Percentiles rank a stretch among this genome's conserved stretches.
These are phyloP conservation scores for Drosophila funebris DNA, from an alignment of 1,140 invertebrate species.

Conservation along the genomic window DNA sequence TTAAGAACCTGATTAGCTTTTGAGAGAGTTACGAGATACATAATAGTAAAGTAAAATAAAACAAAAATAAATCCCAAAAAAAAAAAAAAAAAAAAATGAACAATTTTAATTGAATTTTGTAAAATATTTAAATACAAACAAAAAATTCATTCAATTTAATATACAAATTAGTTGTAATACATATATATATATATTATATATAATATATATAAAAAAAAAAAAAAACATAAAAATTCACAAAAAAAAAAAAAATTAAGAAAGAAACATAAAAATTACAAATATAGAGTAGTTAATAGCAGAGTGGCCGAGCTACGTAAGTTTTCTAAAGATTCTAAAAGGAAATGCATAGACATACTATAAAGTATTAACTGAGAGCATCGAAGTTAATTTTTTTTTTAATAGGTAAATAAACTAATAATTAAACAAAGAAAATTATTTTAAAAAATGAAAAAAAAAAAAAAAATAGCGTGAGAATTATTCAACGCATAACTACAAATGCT, in stretches of 20 bases:
- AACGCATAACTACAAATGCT: conserved; percentile 41
- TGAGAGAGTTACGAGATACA: conserved; percentile 49
- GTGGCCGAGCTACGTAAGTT: conserved; percentile 77
- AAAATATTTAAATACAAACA: conserved; percentile 48
- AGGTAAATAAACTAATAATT: conserved; percentile 33
- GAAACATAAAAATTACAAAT: conserved; percentile 7
- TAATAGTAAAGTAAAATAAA: conserved; percentile 13
- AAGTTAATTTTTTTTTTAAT: conserved; percentile 61
- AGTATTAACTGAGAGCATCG: conserved; percentile 74
- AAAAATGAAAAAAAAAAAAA: conserved; percentile 14
- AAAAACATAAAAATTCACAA: conserved; percentile 21
- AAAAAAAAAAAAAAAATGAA: conserved; percentile 40
- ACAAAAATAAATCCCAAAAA: conserved; percentile 2
- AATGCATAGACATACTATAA: conserved; percentile 65
- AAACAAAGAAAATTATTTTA: conserved; percentile 2
- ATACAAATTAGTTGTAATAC: conserved; percentile 41
- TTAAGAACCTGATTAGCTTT: conserved; percentile 79
- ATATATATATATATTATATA: conserved; percentile 17
- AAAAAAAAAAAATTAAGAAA: conserved; percentile 18
- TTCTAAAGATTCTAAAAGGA: conserved; percentile 79
- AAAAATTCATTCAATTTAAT: conserved; percentile 54
- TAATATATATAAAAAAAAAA: conserved; percentile 15
- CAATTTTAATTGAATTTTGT: conserved; percentile 78
- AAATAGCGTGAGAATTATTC: conserved; percentile 3
- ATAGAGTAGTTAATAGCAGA: conserved; percentile 63